These are phyloP conservation scores for Limnephilus marmoratus DNA, from an alignment of 2,888 invertebrate genomes.

Conservation along the genomic window DNA sequence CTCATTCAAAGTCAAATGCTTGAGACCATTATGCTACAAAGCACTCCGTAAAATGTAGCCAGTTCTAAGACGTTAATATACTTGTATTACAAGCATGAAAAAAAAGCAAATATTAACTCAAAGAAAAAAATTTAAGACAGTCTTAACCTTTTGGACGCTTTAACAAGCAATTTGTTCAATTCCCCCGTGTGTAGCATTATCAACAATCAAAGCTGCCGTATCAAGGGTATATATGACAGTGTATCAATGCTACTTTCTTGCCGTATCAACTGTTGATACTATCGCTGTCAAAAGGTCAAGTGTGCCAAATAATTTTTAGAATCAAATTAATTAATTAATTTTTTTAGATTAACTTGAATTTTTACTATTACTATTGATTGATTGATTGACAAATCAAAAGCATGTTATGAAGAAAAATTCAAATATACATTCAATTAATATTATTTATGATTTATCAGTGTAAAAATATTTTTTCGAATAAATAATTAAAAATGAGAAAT, in stretches of 20 bases:
- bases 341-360: not conserved
- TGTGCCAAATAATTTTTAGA: not conserved
- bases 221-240: too few relatives aligned
- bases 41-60: not conserved
- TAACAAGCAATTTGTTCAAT: too few relatives aligned
- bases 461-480: conserved; percentile 22
- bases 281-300: too few relatives aligned
- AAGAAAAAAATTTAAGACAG: not conserved
- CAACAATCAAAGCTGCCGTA: too few relatives aligned
- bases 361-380: not conserved
- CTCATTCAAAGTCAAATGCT: not conserved
- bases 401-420: not conserved
- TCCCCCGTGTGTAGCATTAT: too few relatives aligned
- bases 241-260: too few relatives aligned
- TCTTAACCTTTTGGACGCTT: too few relatives aligned
- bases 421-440: not conserved
- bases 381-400: not conserved
- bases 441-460: not conserved
- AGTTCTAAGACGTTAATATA: not conserved
- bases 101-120: not conserved
- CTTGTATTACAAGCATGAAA: not conserved
- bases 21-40: not conserved
- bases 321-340: not conserved
- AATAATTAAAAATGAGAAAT: conserved; percentile 5
- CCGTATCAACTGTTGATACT: too few relatives aligned